These are phyloP conservation scores for Ochotona princeps DNA, from an alignment of 2,113 vertebrate genomes.

Conservation along the genomic window DNA sequence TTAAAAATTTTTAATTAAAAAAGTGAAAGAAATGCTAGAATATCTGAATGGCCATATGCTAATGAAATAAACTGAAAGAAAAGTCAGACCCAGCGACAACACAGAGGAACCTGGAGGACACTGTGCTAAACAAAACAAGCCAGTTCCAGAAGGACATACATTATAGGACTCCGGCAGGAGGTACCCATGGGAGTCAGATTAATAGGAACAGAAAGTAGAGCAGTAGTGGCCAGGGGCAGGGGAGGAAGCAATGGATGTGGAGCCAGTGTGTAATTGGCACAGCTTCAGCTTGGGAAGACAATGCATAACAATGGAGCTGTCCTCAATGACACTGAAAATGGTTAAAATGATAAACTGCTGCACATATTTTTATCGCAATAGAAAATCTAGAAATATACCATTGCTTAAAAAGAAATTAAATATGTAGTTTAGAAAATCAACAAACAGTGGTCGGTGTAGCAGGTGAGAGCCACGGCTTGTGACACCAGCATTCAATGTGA, in stretches of 20 bases:
- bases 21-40: neutral
- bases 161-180: neutral
- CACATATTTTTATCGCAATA: neutral
- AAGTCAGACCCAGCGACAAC: neutral
- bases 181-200: neutral
- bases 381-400: neutral
- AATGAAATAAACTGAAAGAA: neutral
- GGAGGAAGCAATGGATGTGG: neutral
- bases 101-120: too few relatives aligned
- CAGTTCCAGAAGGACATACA: neutral
- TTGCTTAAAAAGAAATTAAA: neutral
- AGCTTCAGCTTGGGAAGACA: neutral
- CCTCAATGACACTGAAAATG: neutral
- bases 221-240: neutral
- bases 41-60: neutral
- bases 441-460: too few relatives aligned
- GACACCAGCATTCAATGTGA: too few relatives aligned
- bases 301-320: neutral
- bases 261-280: neutral
- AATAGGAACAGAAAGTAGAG: neutral
- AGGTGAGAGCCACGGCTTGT: too few relatives aligned
- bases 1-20: too few relatives aligned
- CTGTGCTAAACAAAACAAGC: neutral
- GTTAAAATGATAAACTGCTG: neutral
- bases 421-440: conserved; percentile 19